Base-by-base conservation (phyloP, 2,797 vertebrate genomes). In the Enteromius unitaeniatus region DNA sequence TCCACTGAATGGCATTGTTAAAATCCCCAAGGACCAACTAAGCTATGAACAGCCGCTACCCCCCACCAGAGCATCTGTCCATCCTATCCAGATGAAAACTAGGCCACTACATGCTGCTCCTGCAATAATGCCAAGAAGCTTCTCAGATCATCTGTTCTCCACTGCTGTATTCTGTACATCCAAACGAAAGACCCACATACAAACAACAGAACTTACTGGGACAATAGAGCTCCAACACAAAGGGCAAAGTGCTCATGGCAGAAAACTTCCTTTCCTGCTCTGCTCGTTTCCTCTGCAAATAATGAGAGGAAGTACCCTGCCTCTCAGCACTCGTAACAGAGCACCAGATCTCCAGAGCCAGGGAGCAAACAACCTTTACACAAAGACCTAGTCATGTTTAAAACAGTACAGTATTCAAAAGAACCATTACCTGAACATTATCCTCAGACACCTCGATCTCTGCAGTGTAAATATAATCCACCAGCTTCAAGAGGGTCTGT, bases 381-480 rank as follows among this genome's bases (percentile, higher is more conserved):
- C 64, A 26, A 28, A 37, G 9, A 62, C 17, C n/a, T 31, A 17
- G 47, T 14, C 19, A 23, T n/a, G 26, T 62, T n/a, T 51, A 31
- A 37, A n/a, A 42, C 58, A 42, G n/a, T 60, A 21, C 9, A 45
- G 34, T 31, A 26, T 31, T 17, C 26, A 64, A 28, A n/a, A 17
- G 13, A 6, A 3, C 1, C 34, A 31, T 49, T 23, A 99, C 98
- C 97, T 99, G 98, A 74, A 99, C 98, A 0, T 99, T 99, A 90
- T 99, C 97, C 81, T 99, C 98, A 0, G 97, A 97, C 89, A 99
- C 97, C 87, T 99, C 96, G 0, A 99, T 97, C 92, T 99, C 97
- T 0, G 97, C 97, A 0, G 98, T 97, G 91, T 99, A 99, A 90
- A 99, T 97, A 89, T 98, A 99, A 91, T 99, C 97, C 3, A 99